Percentiles rank a stretch among this genome's conserved stretches.
These are phyloP conservation scores for Hemithea aestivaria DNA, from an alignment of 2,888 invertebrate genomes.

Conservation along the genomic window DNA sequence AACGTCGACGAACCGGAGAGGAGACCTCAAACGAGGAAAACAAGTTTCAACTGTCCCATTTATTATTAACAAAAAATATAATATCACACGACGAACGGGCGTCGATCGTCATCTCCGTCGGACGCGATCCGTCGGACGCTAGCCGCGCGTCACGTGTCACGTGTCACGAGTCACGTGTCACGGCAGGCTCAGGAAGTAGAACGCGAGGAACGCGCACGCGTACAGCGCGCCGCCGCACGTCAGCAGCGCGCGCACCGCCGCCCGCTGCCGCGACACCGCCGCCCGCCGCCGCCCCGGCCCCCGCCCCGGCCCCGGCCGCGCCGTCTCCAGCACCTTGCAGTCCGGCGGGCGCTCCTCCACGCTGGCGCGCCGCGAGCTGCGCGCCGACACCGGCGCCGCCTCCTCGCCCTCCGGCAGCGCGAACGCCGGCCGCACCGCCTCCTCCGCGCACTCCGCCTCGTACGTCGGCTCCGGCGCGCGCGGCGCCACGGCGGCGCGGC, in stretches of 20 bases:
- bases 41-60: too few relatives aligned
- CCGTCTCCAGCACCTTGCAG: constrained; percentile 50
- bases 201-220: constrained; percentile 57
- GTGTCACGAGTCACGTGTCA: too few relatives aligned
- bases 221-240: constrained; percentile 71
- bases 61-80: too few relatives aligned
- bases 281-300: constrained; percentile 59
- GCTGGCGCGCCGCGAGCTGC: constrained; percentile 27
- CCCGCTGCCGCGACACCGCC: constrained; percentile 48
- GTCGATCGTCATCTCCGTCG: too few relatives aligned
- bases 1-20: too few relatives aligned
- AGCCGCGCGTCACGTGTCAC: too few relatives aligned
- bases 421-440: constrained; percentile 20
- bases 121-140: too few relatives aligned
- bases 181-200: constrained; percentile 65
- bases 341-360: constrained; percentile 30
- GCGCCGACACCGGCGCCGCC: constrained; percentile 23
- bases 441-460: constrained; percentile 8
- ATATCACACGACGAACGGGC: too few relatives aligned
- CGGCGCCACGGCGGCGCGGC: constrained; percentile 32
- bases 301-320: constrained; percentile 30
- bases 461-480: constrained; percentile 17
- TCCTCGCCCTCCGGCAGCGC: constrained; percentile 27
- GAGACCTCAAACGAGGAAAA: too few relatives aligned
- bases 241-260: constrained; percentile 75